These are phyloP conservation scores for Maniola jurtina DNA, from an alignment of 1,140 invertebrate species.

Conservation along the genomic window DNA sequence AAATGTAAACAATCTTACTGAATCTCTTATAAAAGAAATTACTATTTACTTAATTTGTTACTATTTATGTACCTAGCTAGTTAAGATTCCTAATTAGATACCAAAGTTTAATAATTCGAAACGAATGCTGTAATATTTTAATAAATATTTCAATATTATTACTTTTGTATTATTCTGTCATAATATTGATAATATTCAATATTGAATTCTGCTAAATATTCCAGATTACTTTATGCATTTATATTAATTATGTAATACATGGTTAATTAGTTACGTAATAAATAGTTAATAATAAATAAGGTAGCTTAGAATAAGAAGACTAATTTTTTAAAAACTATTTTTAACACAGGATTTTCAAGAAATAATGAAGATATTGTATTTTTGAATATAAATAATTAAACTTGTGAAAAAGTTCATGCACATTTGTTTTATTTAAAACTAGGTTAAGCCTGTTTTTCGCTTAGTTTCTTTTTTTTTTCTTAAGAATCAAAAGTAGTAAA, in stretches of 20 bases:
- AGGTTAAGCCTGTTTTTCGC: no score
- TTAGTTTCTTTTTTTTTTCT: no score
- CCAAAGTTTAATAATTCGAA: slow-evolving; percentile 23
- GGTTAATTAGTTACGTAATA: background rate
- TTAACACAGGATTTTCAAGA: background rate
- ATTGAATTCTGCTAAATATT: background rate
- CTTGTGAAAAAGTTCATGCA: background rate
- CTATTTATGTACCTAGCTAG: slow-evolving; percentile 3
- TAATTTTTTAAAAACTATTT: slow-evolving; percentile 4
- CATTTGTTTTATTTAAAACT: background rate
- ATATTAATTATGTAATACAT: background rate
- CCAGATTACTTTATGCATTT: slow-evolving; percentile 4
- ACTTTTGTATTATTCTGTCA: background rate
- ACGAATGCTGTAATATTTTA: slow-evolving; percentile 7
- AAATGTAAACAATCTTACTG: slow-evolving; percentile 19
- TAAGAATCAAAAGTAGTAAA: no score
- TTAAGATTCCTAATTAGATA: slow-evolving; percentile 19
- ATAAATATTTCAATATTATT: background rate
- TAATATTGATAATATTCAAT: background rate
- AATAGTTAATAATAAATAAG: background rate
- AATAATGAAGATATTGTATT: background rate
- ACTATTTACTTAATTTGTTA: background rate
- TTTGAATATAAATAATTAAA: background rate
- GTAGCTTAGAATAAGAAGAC: background rate
- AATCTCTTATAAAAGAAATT: slow-evolving; percentile 16